phyloP scores from a whole-genome alignment of 1,140 invertebrate genomes.

The Calliphora vicina region DNA sequence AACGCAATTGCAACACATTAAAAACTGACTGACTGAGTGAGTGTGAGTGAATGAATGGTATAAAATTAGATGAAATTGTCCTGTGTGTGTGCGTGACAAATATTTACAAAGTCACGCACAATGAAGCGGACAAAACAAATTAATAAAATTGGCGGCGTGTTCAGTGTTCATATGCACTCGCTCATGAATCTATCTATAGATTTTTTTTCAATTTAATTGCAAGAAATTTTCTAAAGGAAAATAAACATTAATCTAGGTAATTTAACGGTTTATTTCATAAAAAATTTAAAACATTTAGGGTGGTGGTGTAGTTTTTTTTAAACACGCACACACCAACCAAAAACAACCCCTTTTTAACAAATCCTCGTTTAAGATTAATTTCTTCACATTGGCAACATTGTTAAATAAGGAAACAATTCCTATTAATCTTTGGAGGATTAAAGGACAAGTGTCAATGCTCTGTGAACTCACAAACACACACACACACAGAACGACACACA shows the following conservation, averaged over 20 bases:
- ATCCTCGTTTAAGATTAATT: not conserved
- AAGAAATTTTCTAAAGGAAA: not conserved
- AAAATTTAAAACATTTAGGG: not conserved
- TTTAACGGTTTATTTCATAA: not conserved
- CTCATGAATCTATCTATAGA: not conserved
- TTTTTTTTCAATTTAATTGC: not conserved
- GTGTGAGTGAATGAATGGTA: not conserved
- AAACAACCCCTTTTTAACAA: not conserved
- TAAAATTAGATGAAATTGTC: not conserved
- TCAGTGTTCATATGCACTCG: not conserved
- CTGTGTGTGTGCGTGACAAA: not conserved
- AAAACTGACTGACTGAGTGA: not conserved
- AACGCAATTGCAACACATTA: not conserved
- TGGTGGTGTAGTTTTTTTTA: not conserved
- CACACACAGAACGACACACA: no score
- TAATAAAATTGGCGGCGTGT: not conserved
- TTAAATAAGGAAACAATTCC: not conserved
- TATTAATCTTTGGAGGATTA: constrained; percentile 5
- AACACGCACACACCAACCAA: not conserved
- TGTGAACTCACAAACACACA: not conserved
- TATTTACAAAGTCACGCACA: not conserved
- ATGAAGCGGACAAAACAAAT: not conserved
- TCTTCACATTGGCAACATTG: not conserved
- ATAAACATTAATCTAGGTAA: not conserved
- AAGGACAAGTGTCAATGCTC: constrained; percentile 7